Evolutionary conservation across 2,797 vertebrate species (phyloP).

Genomic region (Telmatherina bonti): DNA sequence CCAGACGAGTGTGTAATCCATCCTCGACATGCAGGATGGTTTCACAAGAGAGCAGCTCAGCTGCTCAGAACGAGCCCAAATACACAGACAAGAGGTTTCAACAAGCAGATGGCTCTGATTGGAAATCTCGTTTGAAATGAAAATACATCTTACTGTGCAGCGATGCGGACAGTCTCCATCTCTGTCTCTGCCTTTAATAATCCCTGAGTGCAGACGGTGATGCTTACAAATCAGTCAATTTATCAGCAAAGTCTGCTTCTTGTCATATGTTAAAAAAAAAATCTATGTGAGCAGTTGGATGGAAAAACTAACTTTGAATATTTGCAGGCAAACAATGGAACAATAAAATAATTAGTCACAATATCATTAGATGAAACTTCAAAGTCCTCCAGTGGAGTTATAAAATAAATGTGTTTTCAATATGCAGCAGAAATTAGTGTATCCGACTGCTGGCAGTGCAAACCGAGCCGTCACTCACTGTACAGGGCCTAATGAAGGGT

Average conservation of each 20-base stretch:
- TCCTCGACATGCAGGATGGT: neutral
- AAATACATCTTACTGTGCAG: constrained; percentile 63
- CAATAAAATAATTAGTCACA: no score
- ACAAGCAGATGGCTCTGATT: constrained; percentile 66
- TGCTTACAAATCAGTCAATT: constrained; percentile 43
- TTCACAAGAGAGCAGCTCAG: constrained; percentile 55
- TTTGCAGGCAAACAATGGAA: neutral
- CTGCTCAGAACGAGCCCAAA: constrained; percentile 48
- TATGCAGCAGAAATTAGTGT: no score
- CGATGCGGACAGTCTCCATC: constrained; percentile 55
- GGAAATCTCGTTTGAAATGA: constrained; percentile 67
- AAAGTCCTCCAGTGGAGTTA: no score
- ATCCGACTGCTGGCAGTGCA: no score
- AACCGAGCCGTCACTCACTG: no score
- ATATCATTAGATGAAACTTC: no score
- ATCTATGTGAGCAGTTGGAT: neutral
- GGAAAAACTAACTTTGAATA: neutral
- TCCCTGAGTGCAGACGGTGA: constrained; percentile 34
- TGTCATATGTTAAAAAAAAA: constrained; percentile 9
- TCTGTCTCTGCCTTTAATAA: constrained; percentile 47
- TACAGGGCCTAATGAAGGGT: no score
- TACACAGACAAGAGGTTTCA: constrained; percentile 35
- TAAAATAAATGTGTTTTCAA: no score
- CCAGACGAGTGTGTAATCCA: constrained; percentile 32
- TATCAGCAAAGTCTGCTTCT: constrained; percentile 58